A percentile compares a stretch with the other conserved stretches of the same genome.
Conservation (phyloP, 2,797 vertebrate genomes). For the Xenentodon cancila region DNA sequence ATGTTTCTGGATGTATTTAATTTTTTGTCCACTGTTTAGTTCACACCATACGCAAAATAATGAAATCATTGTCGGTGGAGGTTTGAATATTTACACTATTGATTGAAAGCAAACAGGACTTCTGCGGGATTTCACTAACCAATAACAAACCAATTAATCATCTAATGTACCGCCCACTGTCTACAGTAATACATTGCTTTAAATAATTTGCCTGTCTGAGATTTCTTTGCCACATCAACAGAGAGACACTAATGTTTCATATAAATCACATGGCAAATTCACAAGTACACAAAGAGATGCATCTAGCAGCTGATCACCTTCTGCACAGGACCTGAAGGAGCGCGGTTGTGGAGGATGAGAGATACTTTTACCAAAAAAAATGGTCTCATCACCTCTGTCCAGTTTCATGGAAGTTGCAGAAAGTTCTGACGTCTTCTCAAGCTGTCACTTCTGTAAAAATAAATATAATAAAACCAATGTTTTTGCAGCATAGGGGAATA, state of each 20-base stretch:
- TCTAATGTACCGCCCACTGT: conserved; percentile 13
- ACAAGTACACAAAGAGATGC: not conserved
- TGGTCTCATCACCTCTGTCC: conserved; percentile 33
- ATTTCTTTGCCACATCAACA: not conserved
- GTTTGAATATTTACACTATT: not conserved
- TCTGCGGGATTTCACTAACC: conserved; percentile 27
- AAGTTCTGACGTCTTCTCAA: conserved; percentile 3
- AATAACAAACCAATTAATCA: conserved; percentile 52
- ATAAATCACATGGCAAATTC: not conserved
- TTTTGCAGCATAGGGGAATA: no score
- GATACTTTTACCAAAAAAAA: conserved; percentile 54
- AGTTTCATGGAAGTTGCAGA: conserved; percentile 17
- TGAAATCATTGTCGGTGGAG: not conserved
- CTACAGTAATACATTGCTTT: no score
- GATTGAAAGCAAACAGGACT: conserved; percentile 26
- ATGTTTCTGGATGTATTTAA: conserved; percentile 46
- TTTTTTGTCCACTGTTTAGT: conserved; percentile 26
- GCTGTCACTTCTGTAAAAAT: no score
- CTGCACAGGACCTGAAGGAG: conserved; percentile 24
- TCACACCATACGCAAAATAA: conserved; percentile 14
- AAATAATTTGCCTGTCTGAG: not conserved
- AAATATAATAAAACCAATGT: no score
- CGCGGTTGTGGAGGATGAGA: conserved; percentile 44
- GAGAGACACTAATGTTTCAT: not conserved
- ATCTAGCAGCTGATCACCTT: conserved; percentile 5